A percentile compares a stretch with the other conserved stretches of the same genome.
phyloP scores from a whole-genome alignment of 2,797 vertebrate species.

The Sebastes oblongus region DNA sequence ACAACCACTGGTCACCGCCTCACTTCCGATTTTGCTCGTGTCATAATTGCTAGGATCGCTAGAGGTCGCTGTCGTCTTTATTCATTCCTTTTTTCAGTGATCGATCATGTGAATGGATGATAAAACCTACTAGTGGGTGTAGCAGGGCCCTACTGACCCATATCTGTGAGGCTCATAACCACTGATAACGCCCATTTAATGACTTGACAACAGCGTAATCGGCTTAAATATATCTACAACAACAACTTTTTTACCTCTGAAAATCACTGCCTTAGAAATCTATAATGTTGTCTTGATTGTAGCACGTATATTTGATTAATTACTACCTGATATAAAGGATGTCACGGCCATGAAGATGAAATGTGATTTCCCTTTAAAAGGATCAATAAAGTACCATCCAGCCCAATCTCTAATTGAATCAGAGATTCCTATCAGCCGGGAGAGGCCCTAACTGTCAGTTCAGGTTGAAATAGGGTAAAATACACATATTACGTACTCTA shows the following conservation, averaged over 20 bases:
- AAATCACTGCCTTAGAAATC: background rate
- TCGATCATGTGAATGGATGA: background rate
- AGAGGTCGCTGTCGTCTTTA: background rate
- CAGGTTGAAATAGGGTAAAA: background rate
- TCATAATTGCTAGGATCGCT: fast-evolving
- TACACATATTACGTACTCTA: background rate
- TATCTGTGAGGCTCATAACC: background rate
- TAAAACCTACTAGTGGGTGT: background rate
- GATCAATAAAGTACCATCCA: background rate
- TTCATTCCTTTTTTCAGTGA: background rate
- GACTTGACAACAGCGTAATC: background rate
- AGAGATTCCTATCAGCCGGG: background rate
- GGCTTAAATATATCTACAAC: background rate
- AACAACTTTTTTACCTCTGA: background rate
- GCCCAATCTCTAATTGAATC: background rate
- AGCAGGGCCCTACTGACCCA: background rate
- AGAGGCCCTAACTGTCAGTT: background rate
- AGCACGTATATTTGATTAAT: background rate
- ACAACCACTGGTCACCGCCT: too few relatives aligned
- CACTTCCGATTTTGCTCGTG: background rate
- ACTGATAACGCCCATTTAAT: background rate
- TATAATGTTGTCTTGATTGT: background rate
- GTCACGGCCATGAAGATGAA: background rate
- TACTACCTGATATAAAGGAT: background rate
- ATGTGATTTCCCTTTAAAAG: background rate